phyloP scores from a whole-genome alignment of 37 sponge, comb jelly and placozoan species.

The Haliclona indistincta region DNA sequence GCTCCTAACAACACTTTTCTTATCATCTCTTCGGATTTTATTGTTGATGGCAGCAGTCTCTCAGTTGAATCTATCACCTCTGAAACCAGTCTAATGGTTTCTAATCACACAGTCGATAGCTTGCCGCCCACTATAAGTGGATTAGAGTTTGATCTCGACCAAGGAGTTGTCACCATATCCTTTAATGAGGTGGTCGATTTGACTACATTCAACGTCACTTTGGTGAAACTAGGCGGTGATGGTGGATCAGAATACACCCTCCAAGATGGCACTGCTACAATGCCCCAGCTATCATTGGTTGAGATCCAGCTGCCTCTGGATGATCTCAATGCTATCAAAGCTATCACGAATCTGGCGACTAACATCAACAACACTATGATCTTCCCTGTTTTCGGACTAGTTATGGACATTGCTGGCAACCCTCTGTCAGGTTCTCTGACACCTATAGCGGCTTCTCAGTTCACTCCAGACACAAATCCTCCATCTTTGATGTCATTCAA shows the following conservation, averaged over 20 bases:
- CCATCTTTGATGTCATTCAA: conserved; percentile 55
- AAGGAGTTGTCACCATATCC: conserved; percentile 54
- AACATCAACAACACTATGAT: conserved; percentile 42
- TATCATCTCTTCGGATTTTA: conserved; percentile 50
- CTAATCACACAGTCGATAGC: conserved; percentile 60
- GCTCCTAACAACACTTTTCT: conserved; percentile 58
- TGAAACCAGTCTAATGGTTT: conserved; percentile 29
- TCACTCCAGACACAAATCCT: conserved; percentile 41
- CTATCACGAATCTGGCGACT: conserved; percentile 53
- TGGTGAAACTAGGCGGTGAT: conserved; percentile 51
- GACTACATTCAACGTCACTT: conserved; percentile 61
- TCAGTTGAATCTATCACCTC: conserved; percentile 46
- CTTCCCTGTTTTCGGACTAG: conserved; percentile 49
- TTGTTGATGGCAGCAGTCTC: conserved; percentile 64
- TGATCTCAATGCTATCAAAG: conserved; percentile 75
- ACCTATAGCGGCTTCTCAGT: conserved; percentile 34
- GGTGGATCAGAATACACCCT: conserved; percentile 26
- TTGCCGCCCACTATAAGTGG: conserved; percentile 47
- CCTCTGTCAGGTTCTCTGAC: conserved; percentile 26
- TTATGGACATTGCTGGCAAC: conserved; percentile 67
- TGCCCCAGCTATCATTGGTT: conserved; percentile 35
- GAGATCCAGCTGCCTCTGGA: conserved; percentile 22
- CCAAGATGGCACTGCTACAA: conserved; percentile 25
- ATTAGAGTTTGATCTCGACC: conserved; percentile 78
- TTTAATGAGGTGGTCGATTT: conserved; percentile 80